Evolutionary conservation across 1,140 invertebrate species (phyloP), one percentile per base, ranked within the genome.

Genomic region (Atta cephalotes): DNA sequence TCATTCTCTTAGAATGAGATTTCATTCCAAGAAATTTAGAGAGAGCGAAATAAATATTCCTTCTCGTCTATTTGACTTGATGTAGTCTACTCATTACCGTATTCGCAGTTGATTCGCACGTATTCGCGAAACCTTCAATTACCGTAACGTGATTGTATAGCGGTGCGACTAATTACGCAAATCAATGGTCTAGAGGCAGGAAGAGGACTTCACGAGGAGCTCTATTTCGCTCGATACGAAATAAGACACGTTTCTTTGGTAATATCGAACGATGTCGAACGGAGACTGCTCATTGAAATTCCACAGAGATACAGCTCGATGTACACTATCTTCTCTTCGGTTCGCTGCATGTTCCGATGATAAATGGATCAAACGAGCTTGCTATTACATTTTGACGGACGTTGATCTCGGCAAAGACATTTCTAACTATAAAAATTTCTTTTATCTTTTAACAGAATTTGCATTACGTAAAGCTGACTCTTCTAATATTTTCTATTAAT

Each of bases 201-300:
- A 25, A 16, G 21, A 21, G 45, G n/a, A 49, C 35, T 18, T 45
- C 35, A 10, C 31, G 28, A 49, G 35, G 68, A 31, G 4, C 39
- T 62, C 14, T 12, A 16, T 45, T 51, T 35, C 56, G 14, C 39
- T 62, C 45, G 56, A 74, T 84, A 12, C 14, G 80, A 74, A 84
- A 84, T 84, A 74, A 84, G 80, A 84, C 70, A 84, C 70, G 70
- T 76, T 84, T 84, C 80, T 84, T 84, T 82, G 80, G 74, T 82
- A 82, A 82, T 82, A 74, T 82, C 80, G 80, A 84, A 35, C 56
- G 25, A 71, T 18, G 21, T 74, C 66, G 79, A 60, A 10, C 35
- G 65, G 31, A 84, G 70, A 31, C 56, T 62, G 80, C 70, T 84
- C 80, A 84, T 84, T 84, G 70, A 84, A 84, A 84, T 84, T 84